phyloP scores from a whole-genome alignment of 2,888 invertebrate species.

The Nephrocerus scutellatus region DNA sequence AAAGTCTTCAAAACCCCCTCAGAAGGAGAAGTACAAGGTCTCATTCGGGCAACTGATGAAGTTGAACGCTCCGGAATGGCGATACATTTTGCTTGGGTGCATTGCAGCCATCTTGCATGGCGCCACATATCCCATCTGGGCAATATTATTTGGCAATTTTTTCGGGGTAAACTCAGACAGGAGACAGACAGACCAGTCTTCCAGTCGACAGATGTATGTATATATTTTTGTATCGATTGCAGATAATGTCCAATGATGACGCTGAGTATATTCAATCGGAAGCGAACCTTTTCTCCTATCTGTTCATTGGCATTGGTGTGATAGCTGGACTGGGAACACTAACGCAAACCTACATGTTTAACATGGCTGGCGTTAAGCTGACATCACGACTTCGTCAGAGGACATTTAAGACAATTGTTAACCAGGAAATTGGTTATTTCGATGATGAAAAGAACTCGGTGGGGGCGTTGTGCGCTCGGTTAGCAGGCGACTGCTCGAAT shows the following conservation, averaged over 20 bases:
- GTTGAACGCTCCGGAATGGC: conserved; percentile 65
- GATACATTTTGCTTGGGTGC: conserved; percentile 56
- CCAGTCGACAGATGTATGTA: neutral
- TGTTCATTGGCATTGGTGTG: conserved; percentile 60
- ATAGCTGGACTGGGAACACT: conserved; percentile 61
- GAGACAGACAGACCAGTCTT: neutral
- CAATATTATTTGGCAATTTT: conserved; percentile 72
- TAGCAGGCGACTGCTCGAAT: conserved; percentile 68
- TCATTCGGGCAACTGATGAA: conserved; percentile 55
- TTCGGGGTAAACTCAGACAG: conserved; percentile 52
- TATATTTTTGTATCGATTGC: conserved; percentile 26
- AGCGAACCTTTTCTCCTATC: conserved; percentile 55
- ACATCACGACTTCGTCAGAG: conserved; percentile 55
- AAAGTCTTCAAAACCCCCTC: conserved; percentile 27
- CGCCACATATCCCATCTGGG: conserved; percentile 65
- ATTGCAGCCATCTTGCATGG: conserved; percentile 63
- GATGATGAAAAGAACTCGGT: conserved; percentile 62
- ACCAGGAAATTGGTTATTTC: conserved; percentile 70
- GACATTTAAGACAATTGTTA: conserved; percentile 60
- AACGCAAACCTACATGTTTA: conserved; percentile 67
- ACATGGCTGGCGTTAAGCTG: conserved; percentile 67
- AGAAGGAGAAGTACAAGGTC: conserved; percentile 33
- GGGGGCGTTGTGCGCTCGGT: conserved; percentile 61
- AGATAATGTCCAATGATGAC: conserved; percentile 59
- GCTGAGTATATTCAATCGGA: conserved; percentile 51